A percentile compares a stretch with the other conserved stretches of the same genome.
Evolutionary conservation across 2,888 invertebrate genomes (phyloP).

Genomic region (Nymphalis urticae): DNA sequence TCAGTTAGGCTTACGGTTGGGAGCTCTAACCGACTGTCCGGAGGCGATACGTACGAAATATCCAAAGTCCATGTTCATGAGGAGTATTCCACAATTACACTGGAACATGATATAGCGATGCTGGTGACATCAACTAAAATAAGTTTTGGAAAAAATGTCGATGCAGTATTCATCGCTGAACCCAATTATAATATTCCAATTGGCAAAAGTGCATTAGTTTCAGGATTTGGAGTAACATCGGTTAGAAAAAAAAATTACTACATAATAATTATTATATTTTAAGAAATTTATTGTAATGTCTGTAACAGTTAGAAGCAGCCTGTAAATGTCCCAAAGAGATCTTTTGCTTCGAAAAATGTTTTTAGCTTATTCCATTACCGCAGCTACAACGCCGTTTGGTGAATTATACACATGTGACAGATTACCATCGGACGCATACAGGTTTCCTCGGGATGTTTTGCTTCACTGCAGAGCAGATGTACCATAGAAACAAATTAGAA

Average conservation of each 20-base stretch:
- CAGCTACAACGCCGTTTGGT: too few relatives aligned
- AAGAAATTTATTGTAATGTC: neutral
- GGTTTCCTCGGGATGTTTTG: too few relatives aligned
- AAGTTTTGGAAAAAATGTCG: constrained; percentile 50
- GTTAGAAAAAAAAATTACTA: constrained; percentile 40
- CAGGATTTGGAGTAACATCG: constrained; percentile 67
- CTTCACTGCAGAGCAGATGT: too few relatives aligned
- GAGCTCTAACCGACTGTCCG: constrained; percentile 54
- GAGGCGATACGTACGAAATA: constrained; percentile 60
- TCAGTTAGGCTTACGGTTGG: constrained; percentile 59
- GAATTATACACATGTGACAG: too few relatives aligned
- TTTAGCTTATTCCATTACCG: too few relatives aligned
- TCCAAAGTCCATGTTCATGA: constrained; percentile 55
- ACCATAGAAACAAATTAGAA: too few relatives aligned
- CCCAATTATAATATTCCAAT: constrained; percentile 47
- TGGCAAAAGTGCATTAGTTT: constrained; percentile 65
- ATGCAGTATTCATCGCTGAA: constrained; percentile 53
- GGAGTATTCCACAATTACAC: constrained; percentile 51
- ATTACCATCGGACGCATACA: too few relatives aligned
- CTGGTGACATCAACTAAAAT: constrained; percentile 54
- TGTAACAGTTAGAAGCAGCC: neutral
- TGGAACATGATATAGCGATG: constrained; percentile 68
- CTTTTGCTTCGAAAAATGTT: too few relatives aligned
- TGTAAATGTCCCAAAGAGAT: too few relatives aligned
- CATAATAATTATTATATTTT: neutral